Percentiles rank a stretch among this genome's conserved stretches.
These are phyloP conservation scores for Araneus ventricosus DNA, from an alignment of 1,140 invertebrate species.

Conservation along the genomic window DNA sequence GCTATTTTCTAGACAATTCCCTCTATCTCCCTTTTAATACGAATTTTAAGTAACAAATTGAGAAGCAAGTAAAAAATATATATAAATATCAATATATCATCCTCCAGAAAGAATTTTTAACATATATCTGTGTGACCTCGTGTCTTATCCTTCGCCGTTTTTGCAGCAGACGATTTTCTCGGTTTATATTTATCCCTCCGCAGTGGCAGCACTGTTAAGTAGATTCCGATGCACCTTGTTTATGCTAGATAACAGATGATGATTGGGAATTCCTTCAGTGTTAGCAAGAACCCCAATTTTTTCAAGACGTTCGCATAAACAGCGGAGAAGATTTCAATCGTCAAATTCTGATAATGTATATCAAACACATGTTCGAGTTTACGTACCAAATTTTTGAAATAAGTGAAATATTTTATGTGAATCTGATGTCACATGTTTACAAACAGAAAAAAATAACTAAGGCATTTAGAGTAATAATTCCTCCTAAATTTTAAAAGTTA, in stretches of 20 bases:
- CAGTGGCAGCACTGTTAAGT: neutral
- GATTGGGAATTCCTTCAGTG: neutral
- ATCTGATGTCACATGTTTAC: too few relatives aligned
- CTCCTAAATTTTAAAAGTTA: too few relatives aligned
- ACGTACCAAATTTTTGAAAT: too few relatives aligned
- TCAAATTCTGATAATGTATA: neutral
- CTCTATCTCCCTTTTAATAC: neutral
- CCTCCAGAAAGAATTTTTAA: neutral
- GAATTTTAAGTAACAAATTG: neutral
- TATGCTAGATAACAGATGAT: neutral
- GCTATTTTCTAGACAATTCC: neutral
- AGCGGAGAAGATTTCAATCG: neutral
- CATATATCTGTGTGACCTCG: neutral
- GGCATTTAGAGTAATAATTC: too few relatives aligned
- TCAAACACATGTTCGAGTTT: neutral
- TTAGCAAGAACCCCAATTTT: neutral
- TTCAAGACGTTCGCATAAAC: neutral
- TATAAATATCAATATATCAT: neutral
- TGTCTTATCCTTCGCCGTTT: neutral
- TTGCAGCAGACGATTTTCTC: neutral
- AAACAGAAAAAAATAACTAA: too few relatives aligned
- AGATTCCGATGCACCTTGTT: neutral
- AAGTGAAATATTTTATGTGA: too few relatives aligned
- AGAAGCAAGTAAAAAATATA: neutral
- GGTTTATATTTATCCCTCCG: neutral